Conservation (phyloP, 2,888 invertebrate species). For the Allophyes oxyacanthae region DNA sequence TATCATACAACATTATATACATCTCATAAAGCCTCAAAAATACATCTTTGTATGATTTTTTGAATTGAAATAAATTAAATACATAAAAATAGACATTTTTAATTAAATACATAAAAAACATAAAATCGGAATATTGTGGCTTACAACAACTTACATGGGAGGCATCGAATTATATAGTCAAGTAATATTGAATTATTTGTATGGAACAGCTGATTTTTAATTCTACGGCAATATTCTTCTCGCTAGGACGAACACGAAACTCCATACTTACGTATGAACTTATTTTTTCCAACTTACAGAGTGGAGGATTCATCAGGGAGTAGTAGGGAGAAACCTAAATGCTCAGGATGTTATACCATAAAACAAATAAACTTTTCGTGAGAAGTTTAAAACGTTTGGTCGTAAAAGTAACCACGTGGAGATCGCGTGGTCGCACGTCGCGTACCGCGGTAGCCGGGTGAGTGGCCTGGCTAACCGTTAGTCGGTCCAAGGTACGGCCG, state of each 20-base stretch:
- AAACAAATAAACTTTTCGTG: slow-evolving; percentile 57
- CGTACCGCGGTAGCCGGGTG: slow-evolving; percentile 68
- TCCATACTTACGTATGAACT: neutral
- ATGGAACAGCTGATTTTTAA: too few relatives aligned
- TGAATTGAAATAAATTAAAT: too few relatives aligned
- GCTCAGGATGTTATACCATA: slow-evolving; percentile 61
- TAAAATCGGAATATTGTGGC: too few relatives aligned
- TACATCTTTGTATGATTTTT: too few relatives aligned
- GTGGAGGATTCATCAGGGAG: slow-evolving; percentile 27
- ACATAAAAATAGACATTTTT: too few relatives aligned
- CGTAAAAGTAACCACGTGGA: slow-evolving; percentile 54
- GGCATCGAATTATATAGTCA: too few relatives aligned
- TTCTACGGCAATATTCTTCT: too few relatives aligned
- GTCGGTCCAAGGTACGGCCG: slow-evolving; percentile 58
- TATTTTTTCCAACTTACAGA: slow-evolving; percentile 16
- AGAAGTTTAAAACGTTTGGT: slow-evolving; percentile 47
- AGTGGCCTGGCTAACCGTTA: slow-evolving; percentile 74
- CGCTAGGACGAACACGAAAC: neutral
- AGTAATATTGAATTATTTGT: too few relatives aligned
- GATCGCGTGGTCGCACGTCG: slow-evolving; percentile 37
- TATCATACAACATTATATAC: too few relatives aligned
- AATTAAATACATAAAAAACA: too few relatives aligned
- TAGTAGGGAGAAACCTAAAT: neutral
- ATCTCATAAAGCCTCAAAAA: too few relatives aligned
- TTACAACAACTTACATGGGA: too few relatives aligned